Conservation (phyloP, 2,113 vertebrate genomes). For the Natator depressus region DNA sequence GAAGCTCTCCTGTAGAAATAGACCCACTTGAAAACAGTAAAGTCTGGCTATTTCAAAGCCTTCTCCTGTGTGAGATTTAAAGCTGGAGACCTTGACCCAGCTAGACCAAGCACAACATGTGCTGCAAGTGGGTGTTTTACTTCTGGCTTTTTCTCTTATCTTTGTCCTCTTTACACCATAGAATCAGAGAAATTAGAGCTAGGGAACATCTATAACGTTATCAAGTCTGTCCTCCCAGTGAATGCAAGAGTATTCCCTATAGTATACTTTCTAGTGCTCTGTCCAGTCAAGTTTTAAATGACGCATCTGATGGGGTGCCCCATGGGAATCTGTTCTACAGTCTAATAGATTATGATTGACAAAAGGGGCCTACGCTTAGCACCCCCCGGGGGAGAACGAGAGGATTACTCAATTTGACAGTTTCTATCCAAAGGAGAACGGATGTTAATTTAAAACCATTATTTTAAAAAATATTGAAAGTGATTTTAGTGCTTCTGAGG, state of each 20-base stretch:
- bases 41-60: background rate
- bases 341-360: background rate
- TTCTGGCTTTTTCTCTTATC: background rate
- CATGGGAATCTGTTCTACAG: background rate
- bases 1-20: background rate
- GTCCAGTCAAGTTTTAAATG: background rate
- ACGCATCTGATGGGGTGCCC: accelerated
- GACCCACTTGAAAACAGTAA: slow-evolving; percentile 31
- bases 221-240: background rate
- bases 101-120: slow-evolving; percentile 2
- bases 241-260: background rate
- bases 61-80: background rate
- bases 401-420: background rate
- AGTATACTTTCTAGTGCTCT: background rate
- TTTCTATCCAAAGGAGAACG: slow-evolving; percentile 2
- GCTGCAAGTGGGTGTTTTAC: slow-evolving; percentile 15
- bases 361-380: background rate
- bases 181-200: background rate
- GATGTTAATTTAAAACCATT: background rate
- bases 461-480: slow-evolving; percentile 9
- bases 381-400: background rate
- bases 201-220: slow-evolving; percentile 9
- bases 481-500: background rate
- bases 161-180: background rate
- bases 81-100: slow-evolving; percentile 23